Conservation (phyloP, 2,797 vertebrate species). For the Echeneis naucrates region DNA sequence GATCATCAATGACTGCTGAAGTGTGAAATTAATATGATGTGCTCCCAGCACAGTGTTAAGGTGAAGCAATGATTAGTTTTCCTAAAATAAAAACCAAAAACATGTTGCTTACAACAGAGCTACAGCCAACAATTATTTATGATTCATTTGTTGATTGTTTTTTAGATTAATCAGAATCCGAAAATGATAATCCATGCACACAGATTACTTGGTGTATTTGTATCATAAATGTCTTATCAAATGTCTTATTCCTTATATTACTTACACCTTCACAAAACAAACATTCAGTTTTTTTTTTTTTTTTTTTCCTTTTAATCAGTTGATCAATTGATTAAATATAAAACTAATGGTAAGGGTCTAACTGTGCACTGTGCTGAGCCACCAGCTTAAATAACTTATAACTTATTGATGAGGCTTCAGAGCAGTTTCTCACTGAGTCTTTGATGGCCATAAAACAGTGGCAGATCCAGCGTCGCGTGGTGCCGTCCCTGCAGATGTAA, state of each 20-base stretch:
- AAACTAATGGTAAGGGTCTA: neutral
- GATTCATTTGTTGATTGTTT: too few species aligned
- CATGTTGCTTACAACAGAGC: neutral
- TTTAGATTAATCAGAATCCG: too few species aligned
- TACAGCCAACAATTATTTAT: too few species aligned
- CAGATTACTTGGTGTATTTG: too few species aligned
- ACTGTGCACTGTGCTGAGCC: too few species aligned
- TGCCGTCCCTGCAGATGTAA: constrained; percentile 98
- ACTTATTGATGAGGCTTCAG: neutral
- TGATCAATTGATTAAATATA: neutral
- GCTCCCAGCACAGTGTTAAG: neutral
- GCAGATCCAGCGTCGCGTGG: constrained; percentile 98
- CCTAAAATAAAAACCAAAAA: neutral
- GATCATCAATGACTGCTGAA: neutral
- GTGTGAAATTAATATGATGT: neutral
- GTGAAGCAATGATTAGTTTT: neutral
- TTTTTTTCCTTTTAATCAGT: too few species aligned
- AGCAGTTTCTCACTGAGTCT: constrained; percentile 91
- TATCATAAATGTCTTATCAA: neutral
- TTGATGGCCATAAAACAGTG: constrained; percentile 99
- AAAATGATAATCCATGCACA: too few species aligned
- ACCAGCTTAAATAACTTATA: neutral
- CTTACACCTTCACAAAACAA: too few species aligned
- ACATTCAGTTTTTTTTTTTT: neutral
- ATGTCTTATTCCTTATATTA: too few species aligned